A percentile compares a stretch with the other conserved stretches of the same genome.
phyloP scores from a whole-genome alignment of 2,797 vertebrate genomes.

The Alca torda region DNA sequence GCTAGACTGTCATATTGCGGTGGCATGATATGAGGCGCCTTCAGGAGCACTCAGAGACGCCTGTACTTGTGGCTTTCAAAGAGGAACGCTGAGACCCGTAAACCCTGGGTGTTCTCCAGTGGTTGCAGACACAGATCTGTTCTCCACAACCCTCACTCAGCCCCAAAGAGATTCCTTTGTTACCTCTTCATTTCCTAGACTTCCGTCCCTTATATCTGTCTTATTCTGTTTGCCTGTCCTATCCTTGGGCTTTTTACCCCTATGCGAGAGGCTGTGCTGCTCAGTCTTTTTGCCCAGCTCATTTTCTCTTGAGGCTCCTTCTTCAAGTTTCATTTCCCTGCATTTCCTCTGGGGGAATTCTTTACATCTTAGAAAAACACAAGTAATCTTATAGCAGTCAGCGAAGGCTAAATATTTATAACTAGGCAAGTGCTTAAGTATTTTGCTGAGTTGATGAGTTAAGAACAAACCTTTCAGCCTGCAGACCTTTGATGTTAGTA shows the following conservation, averaged over 20 bases:
- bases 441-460: not conserved
- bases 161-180: not conserved
- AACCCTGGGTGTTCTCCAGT: not conserved
- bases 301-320: not conserved
- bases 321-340: not conserved
- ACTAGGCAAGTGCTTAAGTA: not conserved
- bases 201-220: not conserved
- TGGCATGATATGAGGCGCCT: too few relatives aligned
- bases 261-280: not conserved
- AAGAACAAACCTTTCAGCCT: not conserved
- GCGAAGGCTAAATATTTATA: not conserved
- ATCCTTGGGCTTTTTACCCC: not conserved
- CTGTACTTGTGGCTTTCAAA: not conserved
- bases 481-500: not conserved
- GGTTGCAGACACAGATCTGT: not conserved
- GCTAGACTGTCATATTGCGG: not conserved
- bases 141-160: not conserved
- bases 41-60: not conserved
- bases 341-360: rapidly evolving
- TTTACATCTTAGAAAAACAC: not conserved
- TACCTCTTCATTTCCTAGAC: not conserved
- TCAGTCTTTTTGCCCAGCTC: not conserved
- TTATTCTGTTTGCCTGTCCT: not conserved
- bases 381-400: not conserved
- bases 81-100: not conserved